These are phyloP conservation scores for Rallus limicola DNA, from an alignment of 2,113 vertebrate species.

Conservation along the genomic window DNA sequence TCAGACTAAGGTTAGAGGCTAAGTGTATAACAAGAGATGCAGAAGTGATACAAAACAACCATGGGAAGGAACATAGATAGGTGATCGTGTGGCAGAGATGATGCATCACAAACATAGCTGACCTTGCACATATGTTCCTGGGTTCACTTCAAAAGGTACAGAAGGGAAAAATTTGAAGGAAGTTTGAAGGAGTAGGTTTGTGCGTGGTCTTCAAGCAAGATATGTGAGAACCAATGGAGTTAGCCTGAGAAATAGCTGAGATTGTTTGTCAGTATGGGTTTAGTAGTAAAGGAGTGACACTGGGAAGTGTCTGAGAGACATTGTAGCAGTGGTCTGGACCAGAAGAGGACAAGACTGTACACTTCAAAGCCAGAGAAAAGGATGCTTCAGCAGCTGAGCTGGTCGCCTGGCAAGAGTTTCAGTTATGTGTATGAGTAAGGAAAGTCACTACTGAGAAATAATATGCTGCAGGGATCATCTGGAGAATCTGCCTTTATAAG, in stretches of 20 bases:
- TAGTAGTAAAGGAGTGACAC: not conserved
- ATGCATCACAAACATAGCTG: not conserved
- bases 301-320: not conserved
- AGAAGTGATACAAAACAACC: not conserved
- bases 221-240: not conserved
- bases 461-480: not conserved
- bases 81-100: not conserved
- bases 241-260: not conserved
- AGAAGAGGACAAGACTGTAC: not conserved
- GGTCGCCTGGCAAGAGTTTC: not conserved
- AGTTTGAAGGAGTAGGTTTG: not conserved
- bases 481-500: not conserved
- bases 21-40: not conserved
- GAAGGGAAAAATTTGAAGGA: not conserved
- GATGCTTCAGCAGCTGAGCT: not conserved
- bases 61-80: not conserved
- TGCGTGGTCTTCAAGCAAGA: not conserved
- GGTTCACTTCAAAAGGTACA: accelerated
- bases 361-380: not conserved
- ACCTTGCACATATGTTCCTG: not conserved
- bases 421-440: not conserved
- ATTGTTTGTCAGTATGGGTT: not conserved
- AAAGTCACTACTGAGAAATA: not conserved
- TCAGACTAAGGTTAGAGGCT: not conserved
- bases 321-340: not conserved